phyloP scores from a whole-genome alignment of 2,113 vertebrate species.

The Caranx melampygus region DNA sequence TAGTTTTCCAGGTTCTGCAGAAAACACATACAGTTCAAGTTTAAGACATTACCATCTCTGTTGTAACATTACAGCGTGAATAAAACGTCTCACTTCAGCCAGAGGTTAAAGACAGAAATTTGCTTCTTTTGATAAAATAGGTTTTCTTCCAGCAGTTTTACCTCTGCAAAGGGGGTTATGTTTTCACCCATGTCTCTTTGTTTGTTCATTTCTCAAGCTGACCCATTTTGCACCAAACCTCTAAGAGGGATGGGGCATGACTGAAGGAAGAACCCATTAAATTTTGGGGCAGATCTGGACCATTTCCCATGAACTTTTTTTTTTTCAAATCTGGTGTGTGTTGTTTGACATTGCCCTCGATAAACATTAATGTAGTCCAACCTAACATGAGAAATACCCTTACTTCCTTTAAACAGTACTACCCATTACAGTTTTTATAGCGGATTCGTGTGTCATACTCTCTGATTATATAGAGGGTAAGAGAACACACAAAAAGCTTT shows the following conservation, averaged over 20 bases:
- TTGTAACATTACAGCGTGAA: slow-evolving; percentile 24
- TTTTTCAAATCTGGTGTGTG: no score
- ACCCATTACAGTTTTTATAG: neutral
- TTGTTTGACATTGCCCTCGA: neutral
- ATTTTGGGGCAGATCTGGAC: no score
- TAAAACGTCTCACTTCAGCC: slow-evolving; percentile 18
- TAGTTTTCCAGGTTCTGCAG: neutral
- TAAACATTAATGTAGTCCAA: neutral
- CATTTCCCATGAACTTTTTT: no score
- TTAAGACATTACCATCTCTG: neutral
- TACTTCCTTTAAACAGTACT: neutral
- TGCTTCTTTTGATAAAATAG: slow-evolving; percentile 16
- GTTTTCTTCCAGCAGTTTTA: slow-evolving; percentile 53
- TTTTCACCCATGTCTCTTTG: no score
- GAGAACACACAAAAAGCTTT: neutral
- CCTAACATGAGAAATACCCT: neutral
- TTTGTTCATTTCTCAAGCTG: no score
- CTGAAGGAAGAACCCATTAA: no score
- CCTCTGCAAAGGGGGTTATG: no score
- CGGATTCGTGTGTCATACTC: neutral
- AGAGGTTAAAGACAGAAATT: slow-evolving; percentile 19
- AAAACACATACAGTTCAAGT: neutral
- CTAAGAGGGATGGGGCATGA: no score
- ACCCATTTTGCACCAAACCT: no score
- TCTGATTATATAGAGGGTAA: no score